Evolutionary conservation across 2,888 invertebrate genomes (phyloP).

Genomic region (Masnerella sp.): DNA sequence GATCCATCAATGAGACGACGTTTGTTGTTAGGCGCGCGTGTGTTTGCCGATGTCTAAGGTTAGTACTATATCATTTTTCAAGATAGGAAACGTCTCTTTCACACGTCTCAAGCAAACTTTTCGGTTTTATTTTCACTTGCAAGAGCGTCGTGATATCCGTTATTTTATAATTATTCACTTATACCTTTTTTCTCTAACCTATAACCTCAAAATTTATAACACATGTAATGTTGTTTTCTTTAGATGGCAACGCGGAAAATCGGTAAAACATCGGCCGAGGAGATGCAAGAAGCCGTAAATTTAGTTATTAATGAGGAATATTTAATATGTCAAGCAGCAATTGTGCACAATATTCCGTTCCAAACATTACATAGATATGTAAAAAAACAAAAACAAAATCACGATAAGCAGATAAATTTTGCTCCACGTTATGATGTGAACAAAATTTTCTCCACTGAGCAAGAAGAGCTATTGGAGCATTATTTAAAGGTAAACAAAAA

Average conservation of each 20-base stretch:
- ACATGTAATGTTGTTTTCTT: too few relatives aligned
- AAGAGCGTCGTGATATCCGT: too few relatives aligned
- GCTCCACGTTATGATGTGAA: conserved; percentile 21
- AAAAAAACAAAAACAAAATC: conserved; percentile 14
- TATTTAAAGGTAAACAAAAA: conserved; percentile 31
- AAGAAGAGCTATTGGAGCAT: conserved; percentile 5
- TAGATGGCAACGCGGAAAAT: too few relatives aligned
- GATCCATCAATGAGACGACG: neutral
- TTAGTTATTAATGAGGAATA: conserved; percentile 13
- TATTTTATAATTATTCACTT: too few relatives aligned
- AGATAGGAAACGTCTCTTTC: too few relatives aligned
- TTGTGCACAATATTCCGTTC: conserved; percentile 3
- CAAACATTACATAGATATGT: conserved; percentile 28
- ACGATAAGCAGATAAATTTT: neutral
- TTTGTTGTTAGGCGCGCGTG: too few relatives aligned
- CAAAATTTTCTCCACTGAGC: conserved; percentile 32
- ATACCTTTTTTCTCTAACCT: too few relatives aligned
- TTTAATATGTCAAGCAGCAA: conserved; percentile 22
- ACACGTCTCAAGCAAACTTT: too few relatives aligned
- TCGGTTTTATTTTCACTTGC: too few relatives aligned
- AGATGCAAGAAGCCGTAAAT: conserved; percentile 17
- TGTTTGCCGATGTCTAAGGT: too few relatives aligned
- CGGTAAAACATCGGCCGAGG: conserved; percentile 18
- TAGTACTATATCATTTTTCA: too few relatives aligned
- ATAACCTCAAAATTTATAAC: too few relatives aligned